Percentiles rank a stretch among this genome's conserved stretches.
Evolutionary conservation across 2,888 invertebrate genomes (phyloP).

Genomic region (Eurois occulta): DNA sequence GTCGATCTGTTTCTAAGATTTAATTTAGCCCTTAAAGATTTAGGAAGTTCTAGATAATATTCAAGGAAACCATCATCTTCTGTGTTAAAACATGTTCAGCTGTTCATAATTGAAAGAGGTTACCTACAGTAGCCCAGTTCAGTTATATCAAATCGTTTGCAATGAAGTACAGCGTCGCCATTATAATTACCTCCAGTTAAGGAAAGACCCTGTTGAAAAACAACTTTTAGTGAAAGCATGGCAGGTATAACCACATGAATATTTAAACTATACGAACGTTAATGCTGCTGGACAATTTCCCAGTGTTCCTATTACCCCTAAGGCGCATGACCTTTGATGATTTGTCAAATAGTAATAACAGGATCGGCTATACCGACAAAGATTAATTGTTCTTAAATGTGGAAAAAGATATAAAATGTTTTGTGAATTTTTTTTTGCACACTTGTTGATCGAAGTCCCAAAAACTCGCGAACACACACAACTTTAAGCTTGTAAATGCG

Average conservation of each 20-base stretch:
- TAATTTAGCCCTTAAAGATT: neutral
- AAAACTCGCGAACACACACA: too few species aligned
- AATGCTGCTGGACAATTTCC: constrained; percentile 2
- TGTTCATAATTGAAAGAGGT: neutral
- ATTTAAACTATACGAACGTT: constrained; percentile 34
- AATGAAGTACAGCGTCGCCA: neutral
- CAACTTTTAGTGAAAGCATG: constrained; percentile 42
- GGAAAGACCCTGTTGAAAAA: constrained; percentile 26
- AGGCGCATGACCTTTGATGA: neutral
- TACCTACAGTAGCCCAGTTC: neutral
- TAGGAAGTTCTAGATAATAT: neutral
- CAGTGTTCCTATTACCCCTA: neutral
- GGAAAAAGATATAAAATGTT: neutral
- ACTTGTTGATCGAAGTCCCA: too few species aligned
- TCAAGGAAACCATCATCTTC: neutral
- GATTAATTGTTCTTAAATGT: too few species aligned
- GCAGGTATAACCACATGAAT: constrained; percentile 33
- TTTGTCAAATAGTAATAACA: too few species aligned
- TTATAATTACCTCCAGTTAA: constrained; percentile 38
- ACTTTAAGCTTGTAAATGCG: too few species aligned
- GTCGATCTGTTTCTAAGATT: neutral
- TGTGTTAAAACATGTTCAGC: neutral
- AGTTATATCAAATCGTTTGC: constrained; percentile 13
- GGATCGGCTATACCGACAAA: neutral
- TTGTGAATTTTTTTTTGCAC: neutral